phyloP scores from a whole-genome alignment of 2,113 vertebrate species.

The Sapayoa aenigma region DNA sequence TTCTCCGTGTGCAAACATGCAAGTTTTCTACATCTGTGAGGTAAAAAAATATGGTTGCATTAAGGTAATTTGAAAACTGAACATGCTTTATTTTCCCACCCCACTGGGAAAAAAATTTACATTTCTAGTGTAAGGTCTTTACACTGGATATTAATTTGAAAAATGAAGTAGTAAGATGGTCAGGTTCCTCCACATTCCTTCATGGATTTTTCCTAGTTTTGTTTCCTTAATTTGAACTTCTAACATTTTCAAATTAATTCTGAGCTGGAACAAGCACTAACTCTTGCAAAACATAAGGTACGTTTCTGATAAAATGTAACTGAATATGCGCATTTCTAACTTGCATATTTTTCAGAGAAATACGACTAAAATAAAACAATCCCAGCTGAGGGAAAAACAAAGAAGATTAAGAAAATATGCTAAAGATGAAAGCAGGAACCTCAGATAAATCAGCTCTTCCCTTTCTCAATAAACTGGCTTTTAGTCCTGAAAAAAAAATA shows the following conservation, averaged over 20 bases:
- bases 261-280: not conserved
- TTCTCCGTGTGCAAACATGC: accelerated
- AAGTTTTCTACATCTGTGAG: not conserved
- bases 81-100: accelerated
- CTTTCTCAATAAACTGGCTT: not conserved
- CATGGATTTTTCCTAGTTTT: not conserved
- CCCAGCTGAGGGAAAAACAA: not conserved
- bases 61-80: not conserved
- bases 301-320: not conserved
- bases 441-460: not conserved
- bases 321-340: not conserved
- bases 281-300: not conserved
- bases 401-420: not conserved
- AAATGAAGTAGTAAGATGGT: not conserved
- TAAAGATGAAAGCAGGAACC: not conserved
- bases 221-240: not conserved
- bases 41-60: not conserved
- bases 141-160: not conserved
- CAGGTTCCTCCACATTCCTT: not conserved
- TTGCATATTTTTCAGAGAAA: not conserved
- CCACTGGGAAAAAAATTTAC: not conserved
- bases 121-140: not conserved
- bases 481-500: not conserved
- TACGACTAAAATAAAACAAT: not conserved
- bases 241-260: not conserved